phyloP scores from a whole-genome alignment of 2,888 invertebrate species.

The Cartodere bifasciata region DNA sequence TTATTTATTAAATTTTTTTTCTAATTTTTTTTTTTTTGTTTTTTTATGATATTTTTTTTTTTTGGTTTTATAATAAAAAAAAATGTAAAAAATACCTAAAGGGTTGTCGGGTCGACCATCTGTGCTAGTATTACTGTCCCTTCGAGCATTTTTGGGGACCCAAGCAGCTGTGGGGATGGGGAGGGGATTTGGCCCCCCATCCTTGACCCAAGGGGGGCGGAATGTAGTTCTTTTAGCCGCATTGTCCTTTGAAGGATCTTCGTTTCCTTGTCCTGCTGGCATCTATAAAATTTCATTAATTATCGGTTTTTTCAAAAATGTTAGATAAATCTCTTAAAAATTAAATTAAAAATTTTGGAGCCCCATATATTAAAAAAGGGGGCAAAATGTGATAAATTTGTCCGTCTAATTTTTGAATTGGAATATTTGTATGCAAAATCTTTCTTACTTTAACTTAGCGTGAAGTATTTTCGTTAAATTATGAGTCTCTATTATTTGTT shows the following conservation, averaged over 20 bases:
- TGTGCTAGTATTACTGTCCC: slow-evolving; percentile 19
- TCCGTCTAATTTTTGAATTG: too few relatives aligned
- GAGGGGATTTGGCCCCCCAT: slow-evolving; percentile 43
- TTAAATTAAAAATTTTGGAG: too few relatives aligned
- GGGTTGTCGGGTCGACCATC: slow-evolving; percentile 19
- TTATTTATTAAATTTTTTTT: slow-evolving; percentile 9
- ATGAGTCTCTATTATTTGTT: too few relatives aligned
- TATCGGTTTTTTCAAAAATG: background rate
- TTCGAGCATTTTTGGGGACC: slow-evolving; percentile 42
- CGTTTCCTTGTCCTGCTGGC: slow-evolving; percentile 38
- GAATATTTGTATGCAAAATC: too few relatives aligned
- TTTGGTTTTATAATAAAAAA: too few relatives aligned
- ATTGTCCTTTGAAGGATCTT: slow-evolving; percentile 33
- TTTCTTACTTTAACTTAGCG: too few relatives aligned
- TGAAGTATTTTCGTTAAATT: too few relatives aligned
- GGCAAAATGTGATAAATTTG: slow-evolving; percentile 1
- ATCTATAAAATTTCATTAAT: slow-evolving; percentile 39
- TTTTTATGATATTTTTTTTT: slow-evolving; percentile 11
- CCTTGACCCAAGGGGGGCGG: slow-evolving; percentile 66
- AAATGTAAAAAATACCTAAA: slow-evolving; percentile 19
- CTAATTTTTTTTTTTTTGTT: slow-evolving; percentile 9
- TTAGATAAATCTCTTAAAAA: background rate
- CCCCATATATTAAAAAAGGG: too few relatives aligned
- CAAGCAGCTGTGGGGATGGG: slow-evolving; percentile 47
- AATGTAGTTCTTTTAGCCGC: slow-evolving; percentile 47